phyloP scores from a whole-genome alignment of 2,797 vertebrate species.

The Protosalanx chinensis region DNA sequence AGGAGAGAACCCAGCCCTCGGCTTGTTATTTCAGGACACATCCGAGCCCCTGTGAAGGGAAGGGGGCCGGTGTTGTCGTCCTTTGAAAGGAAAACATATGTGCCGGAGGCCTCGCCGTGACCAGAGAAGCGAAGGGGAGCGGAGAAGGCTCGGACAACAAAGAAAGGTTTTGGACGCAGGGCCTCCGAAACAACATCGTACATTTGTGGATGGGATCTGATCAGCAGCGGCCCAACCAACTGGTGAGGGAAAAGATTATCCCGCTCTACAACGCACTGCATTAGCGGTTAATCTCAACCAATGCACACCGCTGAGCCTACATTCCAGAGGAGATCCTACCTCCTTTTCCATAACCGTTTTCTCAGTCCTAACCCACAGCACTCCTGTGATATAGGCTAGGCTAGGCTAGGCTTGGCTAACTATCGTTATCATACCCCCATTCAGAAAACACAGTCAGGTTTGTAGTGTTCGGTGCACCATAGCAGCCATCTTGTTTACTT shows the following conservation, averaged over 20 bases:
- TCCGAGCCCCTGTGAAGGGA: slow-evolving; percentile 40
- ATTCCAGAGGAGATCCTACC: slow-evolving; percentile 27
- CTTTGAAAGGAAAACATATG: not conserved
- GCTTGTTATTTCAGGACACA: slow-evolving; percentile 60
- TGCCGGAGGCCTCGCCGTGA: not conserved
- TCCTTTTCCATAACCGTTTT: not conserved
- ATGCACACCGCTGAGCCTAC: slow-evolving; percentile 52
- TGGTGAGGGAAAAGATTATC: not conserved
- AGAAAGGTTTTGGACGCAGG: slow-evolving; percentile 22
- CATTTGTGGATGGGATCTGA: not conserved
- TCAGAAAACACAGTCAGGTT: not conserved
- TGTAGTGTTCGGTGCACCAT: too few species aligned
- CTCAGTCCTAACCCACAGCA: not conserved
- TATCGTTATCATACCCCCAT: not conserved
- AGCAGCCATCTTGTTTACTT: not conserved
- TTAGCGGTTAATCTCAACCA: slow-evolving; percentile 56
- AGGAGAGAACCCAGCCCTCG: slow-evolving; percentile 40
- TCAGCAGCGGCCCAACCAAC: not conserved
- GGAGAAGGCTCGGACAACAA: not conserved
- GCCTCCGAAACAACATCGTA: not conserved
- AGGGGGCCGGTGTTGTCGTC: slow-evolving; percentile 44
- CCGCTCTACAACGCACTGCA: slow-evolving; percentile 38
- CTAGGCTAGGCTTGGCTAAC: not conserved
- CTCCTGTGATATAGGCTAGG: not conserved
- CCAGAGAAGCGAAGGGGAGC: not conserved